A percentile compares a stretch with the other conserved stretches of the same genome.
phyloP scores from a whole-genome alignment of 2,797 vertebrate genomes.

The Synaphobranchus kaupii region DNA sequence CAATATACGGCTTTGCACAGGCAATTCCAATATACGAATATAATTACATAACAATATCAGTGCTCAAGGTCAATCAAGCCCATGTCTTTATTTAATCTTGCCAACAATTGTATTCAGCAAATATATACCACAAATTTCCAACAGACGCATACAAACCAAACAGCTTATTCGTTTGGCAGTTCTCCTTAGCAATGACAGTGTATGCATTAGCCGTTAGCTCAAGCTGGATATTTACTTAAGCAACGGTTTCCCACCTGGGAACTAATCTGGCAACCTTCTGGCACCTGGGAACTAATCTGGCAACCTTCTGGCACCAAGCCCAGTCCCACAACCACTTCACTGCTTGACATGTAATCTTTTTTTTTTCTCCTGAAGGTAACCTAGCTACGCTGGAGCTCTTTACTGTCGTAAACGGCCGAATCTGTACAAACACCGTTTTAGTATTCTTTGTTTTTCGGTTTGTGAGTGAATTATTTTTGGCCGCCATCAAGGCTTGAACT shows the following conservation, averaged over 20 bases:
- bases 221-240: not conserved
- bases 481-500: not conserved
- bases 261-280: too few species aligned
- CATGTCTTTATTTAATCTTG: not conserved
- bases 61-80: not conserved
- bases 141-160: not conserved
- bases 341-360: not conserved
- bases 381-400: not conserved
- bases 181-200: not conserved
- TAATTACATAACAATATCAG: too few species aligned
- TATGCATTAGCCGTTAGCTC: not conserved
- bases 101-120: not conserved
- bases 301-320: not conserved
- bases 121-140: not conserved
- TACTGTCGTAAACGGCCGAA: not conserved
- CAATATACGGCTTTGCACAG: not conserved
- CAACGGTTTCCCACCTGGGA: not conserved
- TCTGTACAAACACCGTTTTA: not conserved
- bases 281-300: not conserved
- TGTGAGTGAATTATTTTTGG: not conserved
- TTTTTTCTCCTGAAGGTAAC: not conserved
- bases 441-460: not conserved
- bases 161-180: not conserved
- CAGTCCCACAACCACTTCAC: not conserved
- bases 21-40: not conserved